phyloP scores from a whole-genome alignment of 2,888 invertebrate genomes.

The Sarcophaga caerulescens region DNA sequence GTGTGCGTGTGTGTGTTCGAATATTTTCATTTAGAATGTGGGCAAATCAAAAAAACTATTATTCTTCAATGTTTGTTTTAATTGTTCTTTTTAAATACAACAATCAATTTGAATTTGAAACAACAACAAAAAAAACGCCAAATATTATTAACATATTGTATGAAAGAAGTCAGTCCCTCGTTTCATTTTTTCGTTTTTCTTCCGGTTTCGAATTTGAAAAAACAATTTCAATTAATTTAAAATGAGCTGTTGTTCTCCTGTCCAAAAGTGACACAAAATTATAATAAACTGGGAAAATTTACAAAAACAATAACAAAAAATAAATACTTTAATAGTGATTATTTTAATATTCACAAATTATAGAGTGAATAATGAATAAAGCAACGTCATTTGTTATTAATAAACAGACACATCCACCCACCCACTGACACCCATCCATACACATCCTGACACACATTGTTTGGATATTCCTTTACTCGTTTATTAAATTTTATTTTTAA shows the following conservation, averaged over 20 bases:
- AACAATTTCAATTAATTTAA: constrained; percentile 29
- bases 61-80: constrained; percentile 27
- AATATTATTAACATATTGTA: too few species aligned
- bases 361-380: constrained; percentile 1
- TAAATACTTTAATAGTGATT: not conserved
- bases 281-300: not conserved
- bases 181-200: not conserved
- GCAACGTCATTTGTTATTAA: constrained; percentile 4
- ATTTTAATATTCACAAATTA: constrained; percentile 25
- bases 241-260: not conserved
- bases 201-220: not conserved
- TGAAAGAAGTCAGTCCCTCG: too few species aligned
- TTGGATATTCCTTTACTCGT: too few species aligned
- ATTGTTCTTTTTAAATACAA: constrained; percentile 43
- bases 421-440: too few species aligned
- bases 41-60: constrained; percentile 29
- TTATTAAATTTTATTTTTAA: too few species aligned
- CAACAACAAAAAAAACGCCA: too few species aligned
- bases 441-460: too few species aligned
- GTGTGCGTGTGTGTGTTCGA: constrained; percentile 9
- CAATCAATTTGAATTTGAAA: not conserved
- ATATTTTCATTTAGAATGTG: constrained; percentile 54
- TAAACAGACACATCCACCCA: too few species aligned
- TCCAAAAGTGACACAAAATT: not conserved
- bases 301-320: not conserved